These are phyloP conservation scores for Ibidorhyncha struthersii DNA, from an alignment of 2,113 vertebrate genomes.

Conservation along the genomic window DNA sequence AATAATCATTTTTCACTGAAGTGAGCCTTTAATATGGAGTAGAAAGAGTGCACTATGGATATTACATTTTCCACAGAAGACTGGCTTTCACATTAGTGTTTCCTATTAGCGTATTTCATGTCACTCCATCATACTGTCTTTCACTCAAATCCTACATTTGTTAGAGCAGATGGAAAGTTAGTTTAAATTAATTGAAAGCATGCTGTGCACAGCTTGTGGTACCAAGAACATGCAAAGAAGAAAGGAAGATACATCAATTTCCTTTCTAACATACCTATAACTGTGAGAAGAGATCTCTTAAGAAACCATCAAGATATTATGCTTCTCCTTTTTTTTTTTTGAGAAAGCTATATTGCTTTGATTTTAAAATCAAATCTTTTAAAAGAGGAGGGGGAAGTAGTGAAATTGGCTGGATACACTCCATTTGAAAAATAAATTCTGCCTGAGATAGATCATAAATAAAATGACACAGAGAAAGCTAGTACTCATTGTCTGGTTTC, in stretches of 20 bases:
- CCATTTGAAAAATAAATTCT: neutral
- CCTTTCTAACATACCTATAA: slow-evolving; percentile 56
- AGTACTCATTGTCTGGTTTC: neutral
- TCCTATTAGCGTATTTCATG: slow-evolving; percentile 51
- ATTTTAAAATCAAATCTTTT: too few species aligned
- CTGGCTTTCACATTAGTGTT: slow-evolving; percentile 57
- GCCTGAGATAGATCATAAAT: neutral
- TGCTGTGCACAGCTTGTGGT: slow-evolving; percentile 73
- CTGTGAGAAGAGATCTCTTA: slow-evolving; percentile 6
- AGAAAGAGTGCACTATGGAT: neutral
- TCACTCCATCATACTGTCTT: slow-evolving; percentile 68
- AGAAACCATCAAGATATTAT: slow-evolving; percentile 12
- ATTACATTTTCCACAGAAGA: slow-evolving; percentile 62
- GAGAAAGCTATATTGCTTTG: neutral
- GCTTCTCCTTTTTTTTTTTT: neutral
- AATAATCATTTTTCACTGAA: slow-evolving; percentile 64
- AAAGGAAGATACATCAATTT: slow-evolving; percentile 64
- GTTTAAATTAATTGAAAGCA: slow-evolving; percentile 78
- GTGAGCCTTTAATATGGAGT: slow-evolving; percentile 23
- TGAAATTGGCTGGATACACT: neutral
- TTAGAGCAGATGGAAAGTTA: slow-evolving; percentile 76
- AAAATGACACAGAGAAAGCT: neutral
- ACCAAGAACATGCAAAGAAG: slow-evolving; percentile 50
- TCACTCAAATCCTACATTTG: slow-evolving; percentile 71
- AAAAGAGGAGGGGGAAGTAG: neutral